phyloP scores from a whole-genome alignment of 2,888 invertebrate genomes.

The Chydorus sphaericus region DNA sequence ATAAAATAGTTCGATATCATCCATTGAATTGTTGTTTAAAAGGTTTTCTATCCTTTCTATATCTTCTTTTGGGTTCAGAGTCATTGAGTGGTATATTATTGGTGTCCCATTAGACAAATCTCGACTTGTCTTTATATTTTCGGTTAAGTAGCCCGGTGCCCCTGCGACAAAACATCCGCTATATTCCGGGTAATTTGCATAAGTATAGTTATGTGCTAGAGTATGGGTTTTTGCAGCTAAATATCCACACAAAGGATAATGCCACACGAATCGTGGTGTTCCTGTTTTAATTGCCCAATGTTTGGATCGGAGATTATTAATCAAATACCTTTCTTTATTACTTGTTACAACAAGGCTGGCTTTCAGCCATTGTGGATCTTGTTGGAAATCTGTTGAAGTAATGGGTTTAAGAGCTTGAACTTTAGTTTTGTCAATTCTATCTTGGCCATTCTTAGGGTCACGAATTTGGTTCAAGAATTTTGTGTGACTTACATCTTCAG shows the following conservation, averaged over 20 bases:
- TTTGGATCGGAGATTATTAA: background rate
- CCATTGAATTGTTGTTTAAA: no score
- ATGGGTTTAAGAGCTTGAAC: background rate
- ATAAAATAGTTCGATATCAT: no score
- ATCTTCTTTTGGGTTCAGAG: background rate
- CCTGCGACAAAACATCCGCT: background rate
- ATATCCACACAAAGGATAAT: background rate
- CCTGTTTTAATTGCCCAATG: background rate
- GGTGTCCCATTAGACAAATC: background rate
- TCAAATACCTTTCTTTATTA: background rate
- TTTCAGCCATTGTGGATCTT: background rate
- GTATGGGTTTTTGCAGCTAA: background rate
- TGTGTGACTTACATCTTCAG: background rate
- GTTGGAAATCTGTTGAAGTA: background rate
- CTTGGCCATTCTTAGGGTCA: background rate
- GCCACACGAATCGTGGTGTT: background rate
- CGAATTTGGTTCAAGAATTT: background rate
- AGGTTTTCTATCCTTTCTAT: no score
- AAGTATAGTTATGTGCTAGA: background rate
- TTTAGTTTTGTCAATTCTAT: background rate
- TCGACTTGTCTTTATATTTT: no score
- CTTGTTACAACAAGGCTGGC: background rate
- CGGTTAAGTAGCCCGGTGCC: no score
- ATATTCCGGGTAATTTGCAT: background rate
- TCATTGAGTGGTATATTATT: background rate